Evolutionary conservation across 2,113 vertebrate species (phyloP).

Genomic region (Hippocampus mohnikei): DNA sequence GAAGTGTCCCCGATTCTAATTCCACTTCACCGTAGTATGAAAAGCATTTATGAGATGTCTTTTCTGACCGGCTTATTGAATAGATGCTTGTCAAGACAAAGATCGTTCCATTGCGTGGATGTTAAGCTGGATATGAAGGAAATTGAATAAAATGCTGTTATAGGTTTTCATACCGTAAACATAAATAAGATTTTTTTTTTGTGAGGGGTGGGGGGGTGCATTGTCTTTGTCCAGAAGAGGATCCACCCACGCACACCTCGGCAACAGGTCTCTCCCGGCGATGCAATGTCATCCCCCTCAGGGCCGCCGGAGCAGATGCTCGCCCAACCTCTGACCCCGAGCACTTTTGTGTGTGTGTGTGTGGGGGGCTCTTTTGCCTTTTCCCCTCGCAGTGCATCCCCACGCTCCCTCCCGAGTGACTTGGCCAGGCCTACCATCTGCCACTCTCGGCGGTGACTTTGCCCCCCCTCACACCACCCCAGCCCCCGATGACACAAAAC

Average conservation of each 20-base stretch:
- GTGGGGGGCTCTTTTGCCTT: conserved; percentile 52
- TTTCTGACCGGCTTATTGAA: too few relatives aligned
- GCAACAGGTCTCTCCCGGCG: conserved; percentile 73
- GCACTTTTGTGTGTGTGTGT: conserved; percentile 70
- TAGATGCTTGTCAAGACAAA: too few relatives aligned
- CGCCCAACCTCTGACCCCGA: conserved; percentile 66
- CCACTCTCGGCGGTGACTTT: conserved; percentile 63
- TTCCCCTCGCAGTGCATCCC: conserved; percentile 32
- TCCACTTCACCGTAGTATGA: conserved; percentile 16
- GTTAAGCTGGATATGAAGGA: not conserved
- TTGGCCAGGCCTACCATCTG: conserved; percentile 73
- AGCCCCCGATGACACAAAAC: conserved; percentile 43
- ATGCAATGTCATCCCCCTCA: conserved; percentile 65
- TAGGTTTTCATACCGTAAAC: not conserved
- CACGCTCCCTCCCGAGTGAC: conserved; percentile 28
- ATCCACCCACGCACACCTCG: conserved; percentile 61
- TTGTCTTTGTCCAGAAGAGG: conserved; percentile 57
- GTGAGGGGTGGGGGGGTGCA: conserved; percentile 41
- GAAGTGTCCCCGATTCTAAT: conserved; percentile 35
- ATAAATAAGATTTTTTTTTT: not conserved
- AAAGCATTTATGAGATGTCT: not conserved
- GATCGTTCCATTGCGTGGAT: too few relatives aligned
- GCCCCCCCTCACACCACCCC: conserved; percentile 6
- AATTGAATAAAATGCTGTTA: not conserved
- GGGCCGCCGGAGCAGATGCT: conserved; percentile 76